These are phyloP conservation scores for Acronicta psi DNA, from an alignment of 2,888 invertebrate genomes.

Conservation along the genomic window DNA sequence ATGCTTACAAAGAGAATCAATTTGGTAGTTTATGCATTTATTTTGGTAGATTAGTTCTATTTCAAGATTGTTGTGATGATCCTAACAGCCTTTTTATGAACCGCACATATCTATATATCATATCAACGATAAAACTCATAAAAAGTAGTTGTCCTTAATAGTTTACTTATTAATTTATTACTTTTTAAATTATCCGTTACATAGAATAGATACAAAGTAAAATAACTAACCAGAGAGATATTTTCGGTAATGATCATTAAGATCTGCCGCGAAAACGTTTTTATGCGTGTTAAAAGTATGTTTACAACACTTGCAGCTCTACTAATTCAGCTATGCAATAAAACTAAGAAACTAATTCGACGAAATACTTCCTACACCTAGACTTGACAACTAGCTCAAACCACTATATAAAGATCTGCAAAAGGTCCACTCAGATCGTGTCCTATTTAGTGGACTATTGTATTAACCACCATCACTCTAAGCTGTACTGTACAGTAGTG, in stretches of 20 bases:
- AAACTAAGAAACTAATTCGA: slow-evolving; percentile 30
- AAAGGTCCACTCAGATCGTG: slow-evolving; percentile 7
- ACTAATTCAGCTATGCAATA: slow-evolving; percentile 31
- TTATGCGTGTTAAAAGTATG: background rate
- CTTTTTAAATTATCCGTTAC: too few relatives aligned
- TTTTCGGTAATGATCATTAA: background rate
- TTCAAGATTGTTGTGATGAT: background rate
- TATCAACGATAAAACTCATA: too few relatives aligned
- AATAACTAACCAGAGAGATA: background rate
- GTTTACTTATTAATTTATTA: too few relatives aligned
- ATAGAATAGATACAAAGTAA: too few relatives aligned
- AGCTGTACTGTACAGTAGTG: too few relatives aligned
- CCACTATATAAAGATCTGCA: background rate
- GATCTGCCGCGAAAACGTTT: background rate
- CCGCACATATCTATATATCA: too few relatives aligned
- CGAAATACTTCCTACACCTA: slow-evolving; percentile 32
- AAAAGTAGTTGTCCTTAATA: too few relatives aligned
- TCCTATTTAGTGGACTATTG: background rate
- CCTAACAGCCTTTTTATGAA: background rate
- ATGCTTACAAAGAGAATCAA: background rate
- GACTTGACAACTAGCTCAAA: slow-evolving; percentile 15
- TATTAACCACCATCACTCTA: too few relatives aligned
- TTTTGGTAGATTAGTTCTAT: background rate
- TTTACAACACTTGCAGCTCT: slow-evolving; percentile 31
- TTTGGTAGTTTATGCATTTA: background rate